Conservation (phyloP, 2,797 vertebrate species). For the Perodicticus potto region DNA sequence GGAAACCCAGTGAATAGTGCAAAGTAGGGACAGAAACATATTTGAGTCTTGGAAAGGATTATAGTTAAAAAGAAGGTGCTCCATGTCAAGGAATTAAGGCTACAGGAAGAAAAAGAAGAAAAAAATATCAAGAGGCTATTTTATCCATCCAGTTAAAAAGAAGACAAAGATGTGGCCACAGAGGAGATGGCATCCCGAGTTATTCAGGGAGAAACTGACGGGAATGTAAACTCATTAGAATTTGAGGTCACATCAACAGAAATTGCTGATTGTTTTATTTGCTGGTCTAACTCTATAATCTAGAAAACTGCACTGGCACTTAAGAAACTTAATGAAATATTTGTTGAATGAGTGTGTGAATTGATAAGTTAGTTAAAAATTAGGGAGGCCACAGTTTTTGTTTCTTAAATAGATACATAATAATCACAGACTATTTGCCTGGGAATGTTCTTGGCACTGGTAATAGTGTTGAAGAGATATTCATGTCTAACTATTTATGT, state of each 20-base stretch:
- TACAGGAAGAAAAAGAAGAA: background rate
- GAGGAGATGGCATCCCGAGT: background rate
- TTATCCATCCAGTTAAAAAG: background rate
- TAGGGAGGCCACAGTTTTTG: background rate
- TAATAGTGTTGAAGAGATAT: background rate
- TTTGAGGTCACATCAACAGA: background rate
- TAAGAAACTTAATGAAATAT: background rate
- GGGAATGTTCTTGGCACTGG: background rate
- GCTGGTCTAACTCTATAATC: background rate
- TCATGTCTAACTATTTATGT: too few relatives aligned
- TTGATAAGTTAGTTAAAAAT: background rate
- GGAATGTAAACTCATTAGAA: background rate
- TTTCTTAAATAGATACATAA: background rate
- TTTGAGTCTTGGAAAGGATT: background rate
- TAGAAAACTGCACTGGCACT: background rate
- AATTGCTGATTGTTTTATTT: background rate
- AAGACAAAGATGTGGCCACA: background rate
- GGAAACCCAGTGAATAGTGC: background rate
- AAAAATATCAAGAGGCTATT: background rate
- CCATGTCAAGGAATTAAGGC: background rate
- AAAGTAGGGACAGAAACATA: background rate
- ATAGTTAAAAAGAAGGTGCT: background rate
- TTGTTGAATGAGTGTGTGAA: background rate
- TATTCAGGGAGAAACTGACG: background rate
- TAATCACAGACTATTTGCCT: background rate